Evolutionary conservation across 2,888 invertebrate genomes (phyloP).

Genomic region (Parasteatoda lunata): DNA sequence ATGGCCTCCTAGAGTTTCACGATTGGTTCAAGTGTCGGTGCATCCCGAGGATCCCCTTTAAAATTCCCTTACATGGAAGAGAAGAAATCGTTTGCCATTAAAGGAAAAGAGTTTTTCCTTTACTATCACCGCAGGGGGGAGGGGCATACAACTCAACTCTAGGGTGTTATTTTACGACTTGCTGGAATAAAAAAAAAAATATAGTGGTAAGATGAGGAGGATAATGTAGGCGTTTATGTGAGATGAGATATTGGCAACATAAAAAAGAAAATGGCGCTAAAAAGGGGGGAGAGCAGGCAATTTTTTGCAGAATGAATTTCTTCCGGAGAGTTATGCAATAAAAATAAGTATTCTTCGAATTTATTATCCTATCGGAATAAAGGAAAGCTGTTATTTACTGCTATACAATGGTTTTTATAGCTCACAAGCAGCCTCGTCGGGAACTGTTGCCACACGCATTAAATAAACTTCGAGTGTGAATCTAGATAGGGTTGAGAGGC

Average conservation of each 20-base stretch:
- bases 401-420: slow-evolving; percentile 41
- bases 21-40: too few species aligned
- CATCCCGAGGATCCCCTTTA: too few species aligned
- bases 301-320: slow-evolving; percentile 30
- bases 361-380: slow-evolving; percentile 24
- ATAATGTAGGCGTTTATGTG: slow-evolving; percentile 18
- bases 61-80: neutral
- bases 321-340: slow-evolving; percentile 19
- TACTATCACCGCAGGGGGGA: neutral
- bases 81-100: neutral
- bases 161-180: slow-evolving; percentile 35
- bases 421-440: neutral
- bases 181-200: slow-evolving; percentile 7
- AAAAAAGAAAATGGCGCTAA: slow-evolving; percentile 17
- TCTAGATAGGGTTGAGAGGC: neutral
- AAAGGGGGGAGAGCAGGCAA: slow-evolving; percentile 12
- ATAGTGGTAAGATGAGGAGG: neutral
- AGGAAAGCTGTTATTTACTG: slow-evolving; percentile 14
- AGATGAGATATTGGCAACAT: slow-evolving; percentile 33
- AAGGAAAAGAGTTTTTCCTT: neutral
- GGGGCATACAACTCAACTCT: neutral
- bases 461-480: slow-evolving; percentile 35
- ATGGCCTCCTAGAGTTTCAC: too few species aligned
- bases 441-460: slow-evolving; percentile 12
- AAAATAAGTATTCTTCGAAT: slow-evolving; percentile 35